Base-by-base conservation (phyloP, 2,888 invertebrate species). In the Polydrusus cervinus region DNA sequence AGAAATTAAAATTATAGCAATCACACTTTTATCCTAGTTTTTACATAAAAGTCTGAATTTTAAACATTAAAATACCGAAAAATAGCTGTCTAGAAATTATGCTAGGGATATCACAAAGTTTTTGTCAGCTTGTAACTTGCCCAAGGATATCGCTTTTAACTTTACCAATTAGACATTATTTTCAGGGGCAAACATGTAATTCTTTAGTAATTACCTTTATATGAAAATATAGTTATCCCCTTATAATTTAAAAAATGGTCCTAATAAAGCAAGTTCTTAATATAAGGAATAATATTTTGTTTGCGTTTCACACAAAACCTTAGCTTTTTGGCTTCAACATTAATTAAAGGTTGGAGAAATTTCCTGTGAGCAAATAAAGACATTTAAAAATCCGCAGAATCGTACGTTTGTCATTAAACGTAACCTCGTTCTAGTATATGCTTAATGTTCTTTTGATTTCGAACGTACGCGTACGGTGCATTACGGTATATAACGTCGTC, bases 341-440 rank as follows among this genome's bases (percentile, higher is more conserved):
- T 53, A 53, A 53, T 53, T 53, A n/a, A n/a, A 20, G 30, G 25
- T 53, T n/a, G 53, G 10, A 25, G 30, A 53, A 53, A 53, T 20
- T 25, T 53, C n/a, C 53, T 30, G 30, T n/a, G n/a, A 30, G 53
- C 53, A 38, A 70, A 70, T 70, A 60, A 70, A 60, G 45, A 45
- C 47, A 61, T 57, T 60, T 60, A 47, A 60, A 70, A 70, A 49
- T 34, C 38, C 18, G 40, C 60, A 34, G 60, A 62, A 61, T 47
- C 34, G 43, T 61, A 47, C 43, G 13, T 43, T 43, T 43, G n/a
- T 8, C 43, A 43, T n/a, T 47, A 16, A 47, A 47, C n/a, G n/a
- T n/a, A 16, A 16, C 16, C 47, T 9, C 7, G 47, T 16, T 47
- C 14, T 47, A 47, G 47, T 47, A 8, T 16, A 47, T 16, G 16